phyloP scores from a whole-genome alignment of 92 coral and sea anemone species.

The Palythoa grandis region DNA sequence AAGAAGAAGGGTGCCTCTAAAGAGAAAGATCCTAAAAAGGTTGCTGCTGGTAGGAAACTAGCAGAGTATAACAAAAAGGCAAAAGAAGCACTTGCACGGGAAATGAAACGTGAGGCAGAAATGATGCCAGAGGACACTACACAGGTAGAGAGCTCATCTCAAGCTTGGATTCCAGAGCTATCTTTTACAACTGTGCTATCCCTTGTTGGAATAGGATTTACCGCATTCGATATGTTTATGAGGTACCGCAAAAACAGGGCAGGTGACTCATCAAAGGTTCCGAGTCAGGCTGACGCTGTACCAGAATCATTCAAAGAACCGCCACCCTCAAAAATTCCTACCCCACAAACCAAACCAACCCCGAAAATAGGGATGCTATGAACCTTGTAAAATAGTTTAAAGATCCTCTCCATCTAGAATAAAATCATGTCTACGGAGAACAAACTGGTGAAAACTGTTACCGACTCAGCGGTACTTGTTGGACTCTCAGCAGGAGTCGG shows the following conservation, averaged over 20 bases:
- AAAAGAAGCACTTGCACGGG: no score
- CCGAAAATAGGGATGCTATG: constrained; percentile 62
- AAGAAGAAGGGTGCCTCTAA: constrained; percentile 5
- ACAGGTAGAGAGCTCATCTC: constrained; percentile 6
- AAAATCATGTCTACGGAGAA: no score
- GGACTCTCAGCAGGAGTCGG: no score
- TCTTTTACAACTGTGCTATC: no score
- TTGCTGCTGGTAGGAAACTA: no score
- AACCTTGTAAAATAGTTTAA: constrained; percentile 30
- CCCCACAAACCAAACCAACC: constrained; percentile 7
- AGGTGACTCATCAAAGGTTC: not conserved
- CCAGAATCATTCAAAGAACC: not conserved
- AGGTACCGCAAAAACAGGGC: constrained; percentile 36
- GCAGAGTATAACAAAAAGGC: no score
- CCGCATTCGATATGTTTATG: constrained; percentile 62
- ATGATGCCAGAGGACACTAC: constrained; percentile 6
- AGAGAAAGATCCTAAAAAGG: no score
- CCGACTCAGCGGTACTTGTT: no score
- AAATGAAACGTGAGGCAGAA: constrained; percentile 8
- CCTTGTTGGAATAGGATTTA: no score
- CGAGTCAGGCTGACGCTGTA: not conserved
- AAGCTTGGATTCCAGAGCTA: no score
- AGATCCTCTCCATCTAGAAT: no score
- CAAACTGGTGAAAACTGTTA: no score
- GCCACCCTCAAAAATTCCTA: constrained; percentile 54